Base-by-base conservation (phyloP, 1,140 invertebrate genomes). In the Euura saliciscinereae region DNA sequence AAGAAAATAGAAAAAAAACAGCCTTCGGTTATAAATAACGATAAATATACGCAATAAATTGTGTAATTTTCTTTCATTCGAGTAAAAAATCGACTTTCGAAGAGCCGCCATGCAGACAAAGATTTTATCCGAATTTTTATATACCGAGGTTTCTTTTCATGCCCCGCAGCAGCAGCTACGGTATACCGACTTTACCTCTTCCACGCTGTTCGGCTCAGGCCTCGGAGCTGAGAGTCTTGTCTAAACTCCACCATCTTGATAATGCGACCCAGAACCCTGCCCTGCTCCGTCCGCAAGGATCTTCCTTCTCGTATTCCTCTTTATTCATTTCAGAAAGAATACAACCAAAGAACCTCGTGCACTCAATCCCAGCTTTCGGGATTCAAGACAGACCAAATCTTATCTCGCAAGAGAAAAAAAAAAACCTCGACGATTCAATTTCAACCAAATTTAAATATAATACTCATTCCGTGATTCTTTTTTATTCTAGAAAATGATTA, bases 241-340 rank as follows among this genome's bases (percentile, higher is more conserved):
- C 51, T 59, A 59, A 59, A 59, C 51, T 59, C 51, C 51, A 59
- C 51, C 51, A 59, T 59, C 51, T 59, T 59, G 51, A 59, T 59
- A 59, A 11, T 59, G 13, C 28, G 28, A 28, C 28, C 28, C 28
- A 28, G 28, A 28, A 28, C 28, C 28, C 28, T 28, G 28, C 28
- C 28, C 28, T 28, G 28, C 28, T 28, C 28, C 0, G 28, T 28
- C 28, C 28, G 28, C 28, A 28, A 28, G 28, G 28, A 28, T 28
- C 28, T 28, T 28, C 28, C 28, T 28, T 28, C 28, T 28, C 28
- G 28, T 28, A 28, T 28, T 28, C 28, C 28, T 28, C 28, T 28
- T 28, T 28, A 28, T 28, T 28, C 28, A 28, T 28, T 28, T 28
- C 28, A 28, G 28, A 6, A n/a, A 28, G 28, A 6, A n/a, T 11